Conservation (phyloP, 2,888 invertebrate species). For the Girardia tigrina region DNA sequence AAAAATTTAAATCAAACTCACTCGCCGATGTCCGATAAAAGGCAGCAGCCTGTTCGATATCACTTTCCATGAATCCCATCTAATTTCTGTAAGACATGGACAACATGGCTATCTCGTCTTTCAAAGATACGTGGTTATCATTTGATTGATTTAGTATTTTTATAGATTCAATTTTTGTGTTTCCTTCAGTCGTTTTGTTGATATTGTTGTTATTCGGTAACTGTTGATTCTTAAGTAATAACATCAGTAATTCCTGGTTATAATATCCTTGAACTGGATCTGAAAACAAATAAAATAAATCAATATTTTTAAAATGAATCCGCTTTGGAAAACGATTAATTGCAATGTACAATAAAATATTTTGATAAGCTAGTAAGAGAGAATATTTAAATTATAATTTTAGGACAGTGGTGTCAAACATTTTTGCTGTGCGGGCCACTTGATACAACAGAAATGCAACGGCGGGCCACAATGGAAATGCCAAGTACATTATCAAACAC, state of each 20-base stretch:
- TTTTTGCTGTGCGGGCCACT: no score
- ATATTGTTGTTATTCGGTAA: neutral
- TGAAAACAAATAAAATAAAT: neutral
- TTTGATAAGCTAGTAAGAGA: no score
- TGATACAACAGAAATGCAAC: no score
- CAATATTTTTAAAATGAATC: no score
- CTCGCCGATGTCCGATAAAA: conserved; percentile 60
- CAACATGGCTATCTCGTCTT: conserved; percentile 33
- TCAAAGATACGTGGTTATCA: neutral
- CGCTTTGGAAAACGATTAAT: no score
- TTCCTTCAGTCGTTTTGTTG: neutral
- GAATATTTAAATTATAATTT: no score
- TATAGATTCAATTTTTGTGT: neutral
- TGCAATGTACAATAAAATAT: no score
- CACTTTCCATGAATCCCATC: conserved; percentile 36
- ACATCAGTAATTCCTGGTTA: neutral
- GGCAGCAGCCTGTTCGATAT: conserved; percentile 58
- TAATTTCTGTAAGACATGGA: conserved; percentile 38
- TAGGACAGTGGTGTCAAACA: no score
- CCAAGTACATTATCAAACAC: no score
- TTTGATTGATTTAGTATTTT: neutral
- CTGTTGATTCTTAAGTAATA: neutral
- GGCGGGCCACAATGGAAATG: no score
- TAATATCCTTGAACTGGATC: neutral
- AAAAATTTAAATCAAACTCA: conserved; percentile 44